These are phyloP conservation scores for Chrysaora quinquecirrha DNA, from an alignment of 30 jellyfish, hydroid and myxozoan species.

Conservation along the genomic window DNA sequence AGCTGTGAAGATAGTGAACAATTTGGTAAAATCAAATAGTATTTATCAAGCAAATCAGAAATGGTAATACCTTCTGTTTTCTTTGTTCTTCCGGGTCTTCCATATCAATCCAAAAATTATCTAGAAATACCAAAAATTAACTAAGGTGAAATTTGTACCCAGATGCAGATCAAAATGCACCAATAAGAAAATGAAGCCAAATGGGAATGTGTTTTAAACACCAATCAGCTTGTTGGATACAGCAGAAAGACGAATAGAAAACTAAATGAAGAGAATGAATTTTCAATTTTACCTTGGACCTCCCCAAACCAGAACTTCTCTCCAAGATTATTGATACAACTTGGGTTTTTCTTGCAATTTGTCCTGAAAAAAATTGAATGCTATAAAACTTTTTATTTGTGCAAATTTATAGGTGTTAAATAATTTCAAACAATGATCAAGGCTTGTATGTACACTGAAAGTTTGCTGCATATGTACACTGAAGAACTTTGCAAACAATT, in stretches of 20 bases:
- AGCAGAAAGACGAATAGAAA: neutral
- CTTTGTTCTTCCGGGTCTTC: constrained; percentile 66
- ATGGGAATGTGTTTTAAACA: too few species aligned
- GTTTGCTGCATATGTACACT: too few species aligned
- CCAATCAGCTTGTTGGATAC: too few species aligned
- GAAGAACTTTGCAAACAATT: too few species aligned
- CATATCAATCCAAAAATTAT: constrained; percentile 64
- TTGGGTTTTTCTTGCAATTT: constrained; percentile 85
- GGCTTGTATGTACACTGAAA: too few species aligned
- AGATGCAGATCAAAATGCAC: too few species aligned
- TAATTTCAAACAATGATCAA: too few species aligned
- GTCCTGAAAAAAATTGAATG: constrained; percentile 20
- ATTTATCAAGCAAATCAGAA: neutral
- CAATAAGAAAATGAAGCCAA: too few species aligned
- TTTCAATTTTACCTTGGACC: constrained; percentile 76
- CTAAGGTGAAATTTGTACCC: too few species aligned
- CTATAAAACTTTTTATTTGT: too few species aligned
- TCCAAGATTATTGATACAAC: constrained; percentile 74
- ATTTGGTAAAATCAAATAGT: neutral
- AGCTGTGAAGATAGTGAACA: neutral
- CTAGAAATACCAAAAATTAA: constrained; percentile 12
- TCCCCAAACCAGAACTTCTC: constrained; percentile 83
- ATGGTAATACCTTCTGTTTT: constrained; percentile 6
- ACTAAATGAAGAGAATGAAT: too few species aligned
- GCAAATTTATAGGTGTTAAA: too few species aligned